A percentile compares a stretch with the other conserved stretches of the same genome.
Evolutionary conservation across 2,888 invertebrate species (phyloP).

Genomic region (Perdita meconis): DNA sequence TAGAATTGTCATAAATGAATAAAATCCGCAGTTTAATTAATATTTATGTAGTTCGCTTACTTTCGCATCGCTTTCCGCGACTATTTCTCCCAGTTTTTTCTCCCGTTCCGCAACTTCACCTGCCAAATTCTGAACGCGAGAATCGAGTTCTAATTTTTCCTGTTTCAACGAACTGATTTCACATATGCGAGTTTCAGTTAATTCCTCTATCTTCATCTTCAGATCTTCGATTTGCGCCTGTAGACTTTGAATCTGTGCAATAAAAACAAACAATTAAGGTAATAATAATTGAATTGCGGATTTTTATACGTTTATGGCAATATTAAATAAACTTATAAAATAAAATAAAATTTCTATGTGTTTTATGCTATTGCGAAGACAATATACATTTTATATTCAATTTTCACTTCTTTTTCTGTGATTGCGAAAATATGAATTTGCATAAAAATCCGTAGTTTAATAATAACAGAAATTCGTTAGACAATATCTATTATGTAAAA

Average conservation of each 20-base stretch:
- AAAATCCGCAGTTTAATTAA: too few relatives aligned
- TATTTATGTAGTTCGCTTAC: constrained; percentile 67
- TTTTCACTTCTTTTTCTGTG: too few relatives aligned
- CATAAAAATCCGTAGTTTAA: too few relatives aligned
- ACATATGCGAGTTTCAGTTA: constrained; percentile 42
- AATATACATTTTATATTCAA: too few relatives aligned
- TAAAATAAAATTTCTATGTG: too few relatives aligned
- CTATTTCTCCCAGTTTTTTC: constrained; percentile 76
- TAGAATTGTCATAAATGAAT: too few relatives aligned
- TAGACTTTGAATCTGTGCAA: constrained; percentile 41
- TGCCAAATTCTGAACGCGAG: constrained; percentile 47
- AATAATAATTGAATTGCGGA: not conserved
- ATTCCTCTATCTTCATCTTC: constrained; percentile 46
- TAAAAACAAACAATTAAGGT: not conserved
- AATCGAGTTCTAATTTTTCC: constrained; percentile 61
- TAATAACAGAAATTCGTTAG: too few relatives aligned
- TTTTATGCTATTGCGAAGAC: too few relatives aligned
- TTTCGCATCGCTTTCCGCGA: constrained; percentile 77
- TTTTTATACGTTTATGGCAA: too few relatives aligned
- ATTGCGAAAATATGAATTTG: too few relatives aligned
- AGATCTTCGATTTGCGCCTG: constrained; percentile 54
- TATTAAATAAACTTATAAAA: too few relatives aligned
- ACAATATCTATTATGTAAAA: too few relatives aligned
- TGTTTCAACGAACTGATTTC: constrained; percentile 62
- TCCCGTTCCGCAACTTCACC: constrained; percentile 72